phyloP scores from a whole-genome alignment of 2,888 invertebrate genomes.

The Drosophila phalerata region DNA sequence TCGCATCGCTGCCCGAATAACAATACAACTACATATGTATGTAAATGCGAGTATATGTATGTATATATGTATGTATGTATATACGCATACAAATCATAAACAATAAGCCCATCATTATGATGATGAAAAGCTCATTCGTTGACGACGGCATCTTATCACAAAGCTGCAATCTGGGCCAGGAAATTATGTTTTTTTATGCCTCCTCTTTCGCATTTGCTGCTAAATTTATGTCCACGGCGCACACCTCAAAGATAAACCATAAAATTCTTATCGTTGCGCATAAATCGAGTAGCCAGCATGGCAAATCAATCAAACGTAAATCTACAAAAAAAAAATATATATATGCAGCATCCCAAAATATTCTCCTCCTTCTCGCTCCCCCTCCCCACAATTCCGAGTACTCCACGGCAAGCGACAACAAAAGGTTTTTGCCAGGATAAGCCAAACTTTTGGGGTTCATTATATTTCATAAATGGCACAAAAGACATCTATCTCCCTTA shows the following conservation, averaged over 20 bases:
- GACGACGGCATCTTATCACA: conserved; percentile 60
- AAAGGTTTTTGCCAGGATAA: conserved; percentile 50
- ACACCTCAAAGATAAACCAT: conserved; percentile 73
- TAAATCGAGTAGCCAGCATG: conserved; percentile 68
- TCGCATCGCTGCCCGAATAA: conserved; percentile 32
- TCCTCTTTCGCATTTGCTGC: conserved; percentile 16
- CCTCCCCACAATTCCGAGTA: not conserved
- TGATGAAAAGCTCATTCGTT: conserved; percentile 58
- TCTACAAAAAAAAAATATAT: conserved; percentile 52
- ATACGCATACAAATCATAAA: conserved; percentile 57
- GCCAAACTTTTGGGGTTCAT: conserved; percentile 56
- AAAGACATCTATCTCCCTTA: conserved; percentile 22
- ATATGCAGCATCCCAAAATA: conserved; percentile 53
- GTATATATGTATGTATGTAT: not conserved
- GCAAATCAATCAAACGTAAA: conserved; percentile 75
- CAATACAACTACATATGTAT: conserved; percentile 26
- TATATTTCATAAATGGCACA: conserved; percentile 59
- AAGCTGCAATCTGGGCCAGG: conserved; percentile 75
- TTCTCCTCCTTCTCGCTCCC: not conserved
- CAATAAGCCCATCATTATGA: conserved; percentile 81
- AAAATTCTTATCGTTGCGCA: conserved; percentile 72
- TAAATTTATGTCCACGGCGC: conserved; percentile 52
- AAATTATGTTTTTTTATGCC: conserved; percentile 82
- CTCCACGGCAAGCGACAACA: conserved; percentile 33
- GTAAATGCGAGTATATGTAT: not conserved